Evolutionary conservation across 1,140 invertebrate species (phyloP).

Genomic region (Hylyphantes graminicola): DNA sequence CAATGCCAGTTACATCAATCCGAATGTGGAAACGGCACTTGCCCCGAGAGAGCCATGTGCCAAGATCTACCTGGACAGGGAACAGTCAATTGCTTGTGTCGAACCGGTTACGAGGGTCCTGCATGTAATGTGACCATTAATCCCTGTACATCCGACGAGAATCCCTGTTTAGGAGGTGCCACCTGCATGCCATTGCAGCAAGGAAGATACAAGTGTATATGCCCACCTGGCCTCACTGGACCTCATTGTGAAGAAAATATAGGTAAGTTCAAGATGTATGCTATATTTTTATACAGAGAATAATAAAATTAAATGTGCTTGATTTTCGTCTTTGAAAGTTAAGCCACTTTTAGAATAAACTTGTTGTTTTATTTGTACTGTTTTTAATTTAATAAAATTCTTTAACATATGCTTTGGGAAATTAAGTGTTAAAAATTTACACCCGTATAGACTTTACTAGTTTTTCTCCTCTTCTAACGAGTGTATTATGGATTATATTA

Average conservation of each 20-base stretch:
- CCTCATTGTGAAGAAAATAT: slow-evolving; percentile 93
- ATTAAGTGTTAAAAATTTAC: too few species aligned
- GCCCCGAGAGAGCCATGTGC: slow-evolving; percentile 95
- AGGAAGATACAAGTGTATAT: slow-evolving; percentile 89
- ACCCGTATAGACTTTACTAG: too few species aligned
- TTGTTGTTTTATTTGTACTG: background rate
- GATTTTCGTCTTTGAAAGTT: background rate
- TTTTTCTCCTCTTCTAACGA: too few species aligned
- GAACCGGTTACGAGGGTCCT: slow-evolving; percentile 89
- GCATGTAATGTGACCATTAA: slow-evolving; percentile 75
- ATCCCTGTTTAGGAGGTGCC: slow-evolving; percentile 90
- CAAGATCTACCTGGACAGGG: slow-evolving; percentile 93
- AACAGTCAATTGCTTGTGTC: slow-evolving; percentile 85
- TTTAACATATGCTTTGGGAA: background rate
- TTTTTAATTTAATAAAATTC: background rate
- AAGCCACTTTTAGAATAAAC: background rate
- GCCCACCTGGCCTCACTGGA: slow-evolving; percentile 93
- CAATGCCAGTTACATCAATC: slow-evolving; percentile 94
- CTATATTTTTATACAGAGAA: too few species aligned
- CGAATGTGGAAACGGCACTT: slow-evolving; percentile 89
- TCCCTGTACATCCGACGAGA: slow-evolving; percentile 86
- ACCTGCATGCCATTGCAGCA: slow-evolving; percentile 88
- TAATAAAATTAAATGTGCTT: background rate
- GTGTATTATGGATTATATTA: too few species aligned
- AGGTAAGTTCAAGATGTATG: slow-evolving; percentile 65